Evolutionary conservation across 2,888 invertebrate genomes (phyloP), one percentile per base, ranked within the genome.

Genomic region (Melinaea menophilus): DNA sequence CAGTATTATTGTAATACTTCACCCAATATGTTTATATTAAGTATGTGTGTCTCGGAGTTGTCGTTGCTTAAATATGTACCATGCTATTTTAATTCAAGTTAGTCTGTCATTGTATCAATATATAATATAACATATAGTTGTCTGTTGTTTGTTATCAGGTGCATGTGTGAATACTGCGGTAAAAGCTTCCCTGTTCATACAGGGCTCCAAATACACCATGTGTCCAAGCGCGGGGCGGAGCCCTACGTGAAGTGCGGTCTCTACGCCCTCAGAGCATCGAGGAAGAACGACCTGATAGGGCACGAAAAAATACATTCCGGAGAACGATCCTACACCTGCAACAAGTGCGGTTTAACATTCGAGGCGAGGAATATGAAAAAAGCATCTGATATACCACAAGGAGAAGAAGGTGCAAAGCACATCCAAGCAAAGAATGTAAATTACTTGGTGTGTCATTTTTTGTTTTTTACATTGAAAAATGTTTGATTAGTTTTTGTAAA

Each of bases 271-370:
- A 88, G 87, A 76, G 85, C 87, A 1, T 78, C 83, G 0, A 75
- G 79, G 47, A 80, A 77, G 37, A 69, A 79, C 31, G 81, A 80
- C 35, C 70, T 90, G 56, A 79, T 78, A 0, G 90, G 88, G 73
- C 90, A 90, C 67, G 77, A 81, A 37, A 65, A 90, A 9, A 59
- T 87, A 4, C 90, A 90, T 61, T 84, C 89, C 0, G 90, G 89
- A 0, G 90, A 90, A 64, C 66, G 90, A 33, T 90, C 90, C 0
- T 90, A 84, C 45, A 77, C 87, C 0, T 90, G 90, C 68, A 88
- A 89, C 1, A 82, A 85, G 64, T 90, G 90, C 31, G 89, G 89
- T 0, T 65, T 88, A 2, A 88, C 87, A 0, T 90, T 90, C 74
- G n/a, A n/a, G n/a, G n/a, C n/a, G n/a, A n/a, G n/a, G n/a, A 0